Evolutionary conservation across 2,797 vertebrate species (phyloP).

Genomic region (Hydrolagus colliei): DNA sequence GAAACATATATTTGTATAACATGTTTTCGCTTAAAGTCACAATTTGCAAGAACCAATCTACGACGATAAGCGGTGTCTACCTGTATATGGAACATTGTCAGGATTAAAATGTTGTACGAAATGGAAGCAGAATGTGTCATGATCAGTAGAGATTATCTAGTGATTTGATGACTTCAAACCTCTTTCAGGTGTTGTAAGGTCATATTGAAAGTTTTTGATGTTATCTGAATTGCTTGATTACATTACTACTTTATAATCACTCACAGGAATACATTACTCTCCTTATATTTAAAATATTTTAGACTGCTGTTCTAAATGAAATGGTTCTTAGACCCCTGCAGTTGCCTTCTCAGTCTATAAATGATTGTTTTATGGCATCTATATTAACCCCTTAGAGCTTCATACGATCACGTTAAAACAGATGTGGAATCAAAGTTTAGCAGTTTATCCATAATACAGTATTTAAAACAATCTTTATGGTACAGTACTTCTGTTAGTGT

Average conservation of each 20-base stretch:
- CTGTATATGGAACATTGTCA: neutral
- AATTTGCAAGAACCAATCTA: too few relatives aligned
- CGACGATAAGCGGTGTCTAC: too few relatives aligned
- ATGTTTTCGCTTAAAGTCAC: too few relatives aligned
- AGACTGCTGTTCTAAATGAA: neutral
- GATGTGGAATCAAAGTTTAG: neutral
- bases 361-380: constrained; percentile 18
- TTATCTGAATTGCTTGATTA: constrained; percentile 4
- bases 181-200: neutral
- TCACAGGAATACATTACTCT: neutral
- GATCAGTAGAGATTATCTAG: neutral
- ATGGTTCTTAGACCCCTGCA: constrained; percentile 21
- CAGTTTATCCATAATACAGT: neutral
- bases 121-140: neutral
- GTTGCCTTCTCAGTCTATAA: neutral
- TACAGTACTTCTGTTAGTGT: neutral
- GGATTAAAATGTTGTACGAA: neutral
- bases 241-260: neutral
- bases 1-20: too few relatives aligned
- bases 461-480: neutral
- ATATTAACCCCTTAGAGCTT: neutral
- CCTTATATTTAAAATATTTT: neutral
- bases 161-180: neutral
- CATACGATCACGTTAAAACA: neutral
- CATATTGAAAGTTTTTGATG: constrained; percentile 1